Evolutionary conservation across 2,888 invertebrate genomes (phyloP).

Genomic region (Macrophya alboannulata): DNA sequence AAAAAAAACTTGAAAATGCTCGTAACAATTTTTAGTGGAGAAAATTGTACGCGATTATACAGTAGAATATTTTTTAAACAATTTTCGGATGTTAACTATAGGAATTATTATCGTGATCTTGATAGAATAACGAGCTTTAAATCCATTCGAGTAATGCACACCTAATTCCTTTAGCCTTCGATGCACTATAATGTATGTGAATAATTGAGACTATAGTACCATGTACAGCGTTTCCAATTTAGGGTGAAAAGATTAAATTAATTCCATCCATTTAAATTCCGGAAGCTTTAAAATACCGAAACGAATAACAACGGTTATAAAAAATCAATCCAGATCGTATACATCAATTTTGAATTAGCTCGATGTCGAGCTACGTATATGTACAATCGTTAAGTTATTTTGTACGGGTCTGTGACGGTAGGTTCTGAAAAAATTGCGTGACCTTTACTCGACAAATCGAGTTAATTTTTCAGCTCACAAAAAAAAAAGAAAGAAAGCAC

Average conservation of each 20-base stretch:
- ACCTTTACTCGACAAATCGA: background rate
- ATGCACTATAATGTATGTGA: background rate
- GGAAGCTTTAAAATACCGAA: background rate
- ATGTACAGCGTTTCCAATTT: background rate
- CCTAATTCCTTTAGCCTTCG: background rate
- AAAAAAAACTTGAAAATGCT: background rate
- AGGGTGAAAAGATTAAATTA: background rate
- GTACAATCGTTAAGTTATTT: constrained; percentile 4
- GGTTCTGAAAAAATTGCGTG: background rate
- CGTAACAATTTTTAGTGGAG: background rate
- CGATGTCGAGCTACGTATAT: background rate
- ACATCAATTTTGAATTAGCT: background rate
- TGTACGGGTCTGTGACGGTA: background rate
- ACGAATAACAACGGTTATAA: background rate
- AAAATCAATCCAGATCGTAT: background rate
- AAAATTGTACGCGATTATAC: background rate
- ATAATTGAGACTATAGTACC: background rate
- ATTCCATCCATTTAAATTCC: background rate
- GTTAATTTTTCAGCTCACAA: background rate
- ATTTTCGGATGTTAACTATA: too few relatives aligned
- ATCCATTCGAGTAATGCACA: background rate
- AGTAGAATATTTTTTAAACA: background rate
- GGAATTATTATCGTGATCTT: background rate
- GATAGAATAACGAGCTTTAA: background rate
- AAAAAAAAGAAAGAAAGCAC: background rate